phyloP scores from a whole-genome alignment of 2,888 invertebrate genomes.

The Endomychus coccineus region DNA sequence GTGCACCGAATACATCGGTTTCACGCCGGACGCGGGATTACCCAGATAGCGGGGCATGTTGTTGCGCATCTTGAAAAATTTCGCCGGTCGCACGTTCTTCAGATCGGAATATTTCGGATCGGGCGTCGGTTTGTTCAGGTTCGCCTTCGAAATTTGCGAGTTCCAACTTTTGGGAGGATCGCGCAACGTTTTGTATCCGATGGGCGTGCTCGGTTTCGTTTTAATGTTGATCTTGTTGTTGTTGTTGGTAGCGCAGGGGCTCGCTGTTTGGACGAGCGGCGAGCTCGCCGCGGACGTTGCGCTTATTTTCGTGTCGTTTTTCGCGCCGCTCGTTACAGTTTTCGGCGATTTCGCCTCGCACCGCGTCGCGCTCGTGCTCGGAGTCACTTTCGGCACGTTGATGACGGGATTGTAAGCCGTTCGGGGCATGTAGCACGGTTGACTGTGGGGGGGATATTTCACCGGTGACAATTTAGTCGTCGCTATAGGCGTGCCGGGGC shows the following conservation, averaged over 20 bases:
- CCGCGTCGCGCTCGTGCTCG: background rate
- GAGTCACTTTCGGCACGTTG: constrained; percentile 32
- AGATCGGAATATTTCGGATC: constrained; percentile 28
- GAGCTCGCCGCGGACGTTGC: constrained; percentile 2
- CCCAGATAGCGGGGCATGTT: constrained; percentile 50
- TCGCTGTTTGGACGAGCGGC: too few relatives aligned
- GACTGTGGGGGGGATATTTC: constrained; percentile 12
- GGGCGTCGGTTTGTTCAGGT: constrained; percentile 33
- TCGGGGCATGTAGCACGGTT: constrained; percentile 38
- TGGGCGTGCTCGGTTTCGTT: constrained; percentile 37
- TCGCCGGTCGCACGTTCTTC: constrained; percentile 44
- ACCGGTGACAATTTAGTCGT: too few relatives aligned
- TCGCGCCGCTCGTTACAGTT: constrained; percentile 5
- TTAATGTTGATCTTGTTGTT: constrained; percentile 21
- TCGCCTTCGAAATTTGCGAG: constrained; percentile 50
- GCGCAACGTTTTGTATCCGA: constrained; percentile 52
- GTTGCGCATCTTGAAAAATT: constrained; percentile 52
- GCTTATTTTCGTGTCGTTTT: constrained; percentile 10
- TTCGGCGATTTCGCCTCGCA: background rate
- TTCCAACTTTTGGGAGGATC: constrained; percentile 56
- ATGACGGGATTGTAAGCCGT: constrained; percentile 31
- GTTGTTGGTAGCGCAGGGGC: constrained; percentile 2
- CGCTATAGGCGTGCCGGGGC: too few relatives aligned
- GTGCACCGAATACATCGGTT: constrained; percentile 51
- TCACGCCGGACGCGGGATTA: constrained; percentile 54